phyloP scores from a whole-genome alignment of 2,888 invertebrate species.

The Ptychoptera contaminata region DNA sequence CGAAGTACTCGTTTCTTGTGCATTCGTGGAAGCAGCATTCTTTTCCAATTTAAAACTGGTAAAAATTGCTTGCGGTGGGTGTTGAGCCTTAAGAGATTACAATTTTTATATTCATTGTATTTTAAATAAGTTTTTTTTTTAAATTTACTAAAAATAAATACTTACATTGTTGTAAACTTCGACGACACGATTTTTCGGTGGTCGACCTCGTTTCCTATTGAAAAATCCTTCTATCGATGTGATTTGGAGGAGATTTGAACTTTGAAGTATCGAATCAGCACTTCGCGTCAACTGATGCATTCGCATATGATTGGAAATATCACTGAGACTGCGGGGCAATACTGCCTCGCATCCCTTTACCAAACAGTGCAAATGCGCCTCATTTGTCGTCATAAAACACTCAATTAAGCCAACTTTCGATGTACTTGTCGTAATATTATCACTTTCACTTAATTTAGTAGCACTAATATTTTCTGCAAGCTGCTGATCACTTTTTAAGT shows the following conservation, averaged over 20 bases:
- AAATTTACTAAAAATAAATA: conserved; percentile 13
- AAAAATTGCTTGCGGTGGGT: conserved; percentile 79
- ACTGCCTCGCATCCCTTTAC: conserved; percentile 15
- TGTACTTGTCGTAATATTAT: no score
- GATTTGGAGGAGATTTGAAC: conserved; percentile 20
- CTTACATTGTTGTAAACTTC: conserved; percentile 82
- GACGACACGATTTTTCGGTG: conserved; percentile 90
- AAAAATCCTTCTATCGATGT: conserved; percentile 83
- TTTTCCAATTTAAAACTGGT: conserved; percentile 87
- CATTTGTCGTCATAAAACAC: conserved; percentile 5
- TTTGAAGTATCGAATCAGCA: conserved; percentile 10
- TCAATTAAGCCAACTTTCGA: neutral
- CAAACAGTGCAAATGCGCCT: conserved; percentile 15
- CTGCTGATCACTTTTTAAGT: neutral
- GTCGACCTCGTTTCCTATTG: conserved; percentile 80
- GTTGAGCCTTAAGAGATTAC: conserved; percentile 32
- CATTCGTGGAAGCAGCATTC: conserved; percentile 23
- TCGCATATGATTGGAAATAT: conserved; percentile 15
- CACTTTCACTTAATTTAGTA: no score
- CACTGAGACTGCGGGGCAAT: conserved; percentile 12
- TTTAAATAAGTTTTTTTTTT: conserved; percentile 3
- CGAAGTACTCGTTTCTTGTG: no score
- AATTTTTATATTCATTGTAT: conserved; percentile 12
- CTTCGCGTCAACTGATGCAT: conserved; percentile 12
- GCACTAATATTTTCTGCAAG: neutral